phyloP scores from a whole-genome alignment of 2,113 vertebrate species.

The Mellivora capensis region DNA sequence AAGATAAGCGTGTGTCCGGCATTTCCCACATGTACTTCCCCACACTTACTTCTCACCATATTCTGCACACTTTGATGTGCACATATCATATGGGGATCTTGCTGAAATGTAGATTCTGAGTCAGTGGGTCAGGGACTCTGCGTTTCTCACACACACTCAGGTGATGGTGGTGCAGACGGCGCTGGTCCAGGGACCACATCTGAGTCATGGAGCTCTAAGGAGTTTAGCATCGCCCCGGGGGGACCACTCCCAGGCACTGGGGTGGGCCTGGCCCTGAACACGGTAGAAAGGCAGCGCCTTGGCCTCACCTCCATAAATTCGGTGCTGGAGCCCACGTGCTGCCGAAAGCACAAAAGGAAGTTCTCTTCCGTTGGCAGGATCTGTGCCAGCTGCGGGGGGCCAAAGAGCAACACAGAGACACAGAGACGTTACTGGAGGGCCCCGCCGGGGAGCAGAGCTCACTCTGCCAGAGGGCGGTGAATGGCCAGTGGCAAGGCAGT shows the following conservation, averaged over 20 bases:
- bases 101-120: not conserved
- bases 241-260: not conserved
- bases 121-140: not conserved
- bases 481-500: not conserved
- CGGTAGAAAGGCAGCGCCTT: not conserved
- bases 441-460: not conserved
- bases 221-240: not conserved
- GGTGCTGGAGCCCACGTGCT: constrained; percentile 93
- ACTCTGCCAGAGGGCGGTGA: not conserved
- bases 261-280: not conserved
- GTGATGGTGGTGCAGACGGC: not conserved
- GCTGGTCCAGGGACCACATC: not conserved
- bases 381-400: constrained; percentile 89
- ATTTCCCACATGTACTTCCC: not conserved
- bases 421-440: rapidly evolving
- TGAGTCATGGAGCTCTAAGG: not conserved
- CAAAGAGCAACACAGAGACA: not conserved
- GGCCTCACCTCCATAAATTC: constrained; percentile 96
- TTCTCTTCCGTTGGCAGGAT: constrained; percentile 98
- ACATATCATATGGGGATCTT: not conserved
- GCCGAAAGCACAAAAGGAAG: constrained; percentile 96
- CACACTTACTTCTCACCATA: not conserved
- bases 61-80: not conserved
- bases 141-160: not conserved
- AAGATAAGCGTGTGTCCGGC: not conserved